Evolutionary conservation across 1,140 invertebrate genomes (phyloP), one percentile per base, ranked within the genome.

Genomic region (Lasaia peninsularis): DNA sequence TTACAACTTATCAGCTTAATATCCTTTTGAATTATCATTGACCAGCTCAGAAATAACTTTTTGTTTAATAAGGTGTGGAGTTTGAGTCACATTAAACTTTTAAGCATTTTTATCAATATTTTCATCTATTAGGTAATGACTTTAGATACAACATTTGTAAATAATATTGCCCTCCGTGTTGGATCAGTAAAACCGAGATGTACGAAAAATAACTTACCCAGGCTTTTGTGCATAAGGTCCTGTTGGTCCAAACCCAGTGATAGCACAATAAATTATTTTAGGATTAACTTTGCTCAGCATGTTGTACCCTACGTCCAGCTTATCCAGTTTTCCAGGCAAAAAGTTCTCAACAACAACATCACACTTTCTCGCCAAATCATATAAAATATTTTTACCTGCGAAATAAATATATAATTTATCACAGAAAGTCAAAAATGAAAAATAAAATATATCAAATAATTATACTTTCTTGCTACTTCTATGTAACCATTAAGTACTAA

Each of bases 271-370:
- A 58, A 99, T 94, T 9, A 99, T 90, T 37, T 92, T 90, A 0
- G 97, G 96, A 59, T 95, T 94, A 7, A 95, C 71, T 54, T 89
- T 71, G 11, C 91, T 92, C 20, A 99, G 67, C 11, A 93, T 85
- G 5, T 95, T 85, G 82, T 98, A 99, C 18, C 95, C 96, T 49
- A 99, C 81, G 5, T 93, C 93, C 51, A 96, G 90, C 56, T 93
- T 82, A 20, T 93, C 91, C 60, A 99, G 80, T 71, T 97, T 97
- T 0, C 97, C 97, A 11, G 98, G 98, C 0, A 99, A 89, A 88
- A 95, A 99, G 89, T 99, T 99, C 82, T 99, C 98, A 9, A 99
- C 91, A 0, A 99, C 74, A 18, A 99, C 93, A 90, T 99, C 98
- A 83, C 94, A 94, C 63, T 94, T 92, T 51, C 86, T 87, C 9